These are phyloP conservation scores for Drosophila funebris DNA, from an alignment of 1,140 invertebrate genomes.

Conservation along the genomic window DNA sequence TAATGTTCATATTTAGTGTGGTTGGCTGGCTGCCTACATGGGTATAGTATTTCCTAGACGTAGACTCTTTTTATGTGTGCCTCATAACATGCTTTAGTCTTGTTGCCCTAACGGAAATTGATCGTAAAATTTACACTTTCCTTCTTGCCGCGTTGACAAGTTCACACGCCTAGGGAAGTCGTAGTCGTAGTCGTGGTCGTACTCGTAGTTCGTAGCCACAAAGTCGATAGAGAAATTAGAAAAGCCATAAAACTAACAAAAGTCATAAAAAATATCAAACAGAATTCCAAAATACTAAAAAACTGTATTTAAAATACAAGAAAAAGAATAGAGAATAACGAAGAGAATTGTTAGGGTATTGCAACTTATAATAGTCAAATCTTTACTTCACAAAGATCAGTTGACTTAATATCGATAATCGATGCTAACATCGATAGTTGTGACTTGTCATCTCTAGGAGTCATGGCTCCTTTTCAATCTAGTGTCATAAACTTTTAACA, in stretches of 20 bases:
- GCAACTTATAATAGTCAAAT: no score
- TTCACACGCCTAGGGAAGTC: constrained; percentile 50
- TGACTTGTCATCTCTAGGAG: no score
- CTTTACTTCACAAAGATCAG: no score
- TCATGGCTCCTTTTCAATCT: no score
- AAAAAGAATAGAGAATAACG: background rate
- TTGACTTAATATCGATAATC: no score
- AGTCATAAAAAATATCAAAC: constrained; percentile 1
- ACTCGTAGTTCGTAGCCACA: background rate
- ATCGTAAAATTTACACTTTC: constrained; percentile 63
- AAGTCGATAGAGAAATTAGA: constrained; percentile 1
- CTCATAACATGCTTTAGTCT: constrained; percentile 30
- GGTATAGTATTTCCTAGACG: constrained; percentile 41
- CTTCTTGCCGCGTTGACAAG: constrained; percentile 34
- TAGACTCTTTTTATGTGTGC: constrained; percentile 21
- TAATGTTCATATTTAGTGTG: constrained; percentile 77
- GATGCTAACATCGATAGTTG: no score
- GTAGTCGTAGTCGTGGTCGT: constrained; percentile 9
- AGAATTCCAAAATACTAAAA: background rate
- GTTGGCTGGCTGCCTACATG: constrained; percentile 52
- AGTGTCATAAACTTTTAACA: background rate
- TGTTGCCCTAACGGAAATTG: constrained; percentile 66
- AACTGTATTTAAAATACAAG: background rate
- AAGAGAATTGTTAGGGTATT: no score
- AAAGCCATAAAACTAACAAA: constrained; percentile 7